These are phyloP conservation scores for Gobiocypris rarus DNA, from an alignment of 2,113 vertebrate species.

Conservation along the genomic window DNA sequence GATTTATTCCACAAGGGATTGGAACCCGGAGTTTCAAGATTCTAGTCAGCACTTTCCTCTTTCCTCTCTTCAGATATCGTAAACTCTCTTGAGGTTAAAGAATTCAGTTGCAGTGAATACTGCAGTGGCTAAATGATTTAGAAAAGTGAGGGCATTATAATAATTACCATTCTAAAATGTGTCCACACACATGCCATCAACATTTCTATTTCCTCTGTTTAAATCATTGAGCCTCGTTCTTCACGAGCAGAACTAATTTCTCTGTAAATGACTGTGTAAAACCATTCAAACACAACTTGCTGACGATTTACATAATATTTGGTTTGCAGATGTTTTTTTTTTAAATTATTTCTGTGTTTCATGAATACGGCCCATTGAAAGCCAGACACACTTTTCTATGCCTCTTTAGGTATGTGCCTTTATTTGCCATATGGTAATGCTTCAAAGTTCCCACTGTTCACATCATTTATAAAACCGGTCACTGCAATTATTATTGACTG, in stretches of 20 bases:
- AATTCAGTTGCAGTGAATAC: background rate
- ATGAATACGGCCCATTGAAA: background rate
- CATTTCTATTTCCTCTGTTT: background rate
- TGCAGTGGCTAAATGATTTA: background rate
- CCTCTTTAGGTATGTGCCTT: background rate
- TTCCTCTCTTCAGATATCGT: background rate
- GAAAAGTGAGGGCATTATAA: background rate
- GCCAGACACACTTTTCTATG: background rate
- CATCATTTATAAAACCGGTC: background rate
- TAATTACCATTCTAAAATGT: background rate
- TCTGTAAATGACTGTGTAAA: background rate
- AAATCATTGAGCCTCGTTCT: background rate
- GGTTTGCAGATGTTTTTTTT: background rate
- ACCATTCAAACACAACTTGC: background rate
- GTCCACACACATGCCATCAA: background rate
- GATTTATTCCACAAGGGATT: background rate
- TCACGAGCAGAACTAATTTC: background rate
- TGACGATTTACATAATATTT: background rate
- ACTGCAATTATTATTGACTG: slow-evolving; percentile 13
- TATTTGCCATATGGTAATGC: background rate
- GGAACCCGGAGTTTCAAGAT: background rate
- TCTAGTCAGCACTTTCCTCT: background rate
- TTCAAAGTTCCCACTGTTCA: background rate
- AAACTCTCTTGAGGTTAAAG: background rate
- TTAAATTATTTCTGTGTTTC: background rate